Base-by-base conservation (phyloP, 92 coral and sea anemone genomes). In the Zoanthus solanderi region DNA sequence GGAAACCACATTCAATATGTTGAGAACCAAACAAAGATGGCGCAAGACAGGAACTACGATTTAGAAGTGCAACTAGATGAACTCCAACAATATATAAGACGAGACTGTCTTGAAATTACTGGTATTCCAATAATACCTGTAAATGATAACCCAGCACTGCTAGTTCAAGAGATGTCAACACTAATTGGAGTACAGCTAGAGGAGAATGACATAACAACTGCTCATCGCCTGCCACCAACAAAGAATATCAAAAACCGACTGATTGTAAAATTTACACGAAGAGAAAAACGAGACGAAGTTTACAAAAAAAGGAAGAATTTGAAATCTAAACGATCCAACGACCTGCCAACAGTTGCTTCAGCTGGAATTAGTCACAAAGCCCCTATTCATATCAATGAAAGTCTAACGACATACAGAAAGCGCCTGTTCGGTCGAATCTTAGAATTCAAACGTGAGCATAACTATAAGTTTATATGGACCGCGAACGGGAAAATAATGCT, bases 141-240 rank as follows among this genome's bases (percentile, higher is more conserved):
- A 72, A 83, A 81, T 60, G 88, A 87, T 46, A 87, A 80, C 46
- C 86, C 90, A 23, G 78, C 76, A 3, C 50, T 54, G 60, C 79
- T 86, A 1, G 78, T 90, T 42, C 57, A 31, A 56, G 76, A 84
- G 60, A 84, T 89, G 58, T 84, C 80, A 53, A 47, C 47, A 65
- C 54, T 68, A 15, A 88, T 88, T 18, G 87, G 87, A 48, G 87
- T 88, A 29, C 4, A 88, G n/a, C 80, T 80, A 7, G 71, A 54
- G 9, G 72, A 79, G 67, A 65, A 77, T 69, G 92, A 88, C 52
- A 85, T 89, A 30, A 75, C 85, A n/a, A 86, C 84, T 57, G 84
- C 90, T 9, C 94, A 92, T 83, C 80, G 90, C 44, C 76, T 88
- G 80, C 89, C 92, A 53, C 89, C 80, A 23, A 89, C 85, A 61